phyloP scores from a whole-genome alignment of 2,113 vertebrate genomes.

The Rhegmatorhina hoffmannsi region DNA sequence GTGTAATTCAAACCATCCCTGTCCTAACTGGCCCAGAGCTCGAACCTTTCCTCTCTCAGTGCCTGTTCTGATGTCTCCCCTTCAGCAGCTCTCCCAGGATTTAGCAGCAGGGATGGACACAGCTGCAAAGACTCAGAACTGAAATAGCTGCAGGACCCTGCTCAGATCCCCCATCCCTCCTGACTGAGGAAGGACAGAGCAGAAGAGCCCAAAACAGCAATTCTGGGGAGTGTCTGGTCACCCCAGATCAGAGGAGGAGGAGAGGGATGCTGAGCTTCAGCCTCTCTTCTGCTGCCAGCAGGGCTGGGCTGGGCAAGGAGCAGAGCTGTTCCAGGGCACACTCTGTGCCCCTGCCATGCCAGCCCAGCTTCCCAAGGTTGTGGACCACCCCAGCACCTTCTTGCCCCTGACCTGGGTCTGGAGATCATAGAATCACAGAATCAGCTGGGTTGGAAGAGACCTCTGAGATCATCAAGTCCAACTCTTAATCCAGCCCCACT shows the following conservation, averaged over 20 bases:
- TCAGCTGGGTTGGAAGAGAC: too few species aligned
- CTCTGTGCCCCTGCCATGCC: background rate
- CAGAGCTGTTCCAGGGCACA: background rate
- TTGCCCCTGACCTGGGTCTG: background rate
- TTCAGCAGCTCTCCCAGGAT: background rate
- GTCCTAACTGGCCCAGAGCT: background rate
- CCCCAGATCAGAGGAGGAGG: background rate
- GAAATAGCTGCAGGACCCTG: accelerated
- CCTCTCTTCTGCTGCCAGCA: background rate
- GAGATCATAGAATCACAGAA: background rate
- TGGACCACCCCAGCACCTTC: background rate
- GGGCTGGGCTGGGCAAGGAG: background rate
- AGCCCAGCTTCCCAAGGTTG: background rate
- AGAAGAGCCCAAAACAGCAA: background rate
- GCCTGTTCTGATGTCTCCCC: background rate
- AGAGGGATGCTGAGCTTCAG: background rate
- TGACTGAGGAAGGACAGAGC: background rate
- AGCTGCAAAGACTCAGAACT: background rate
- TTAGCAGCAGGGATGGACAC: background rate
- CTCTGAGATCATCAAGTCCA: too few species aligned
- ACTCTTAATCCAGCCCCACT: too few species aligned
- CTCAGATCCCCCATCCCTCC: background rate
- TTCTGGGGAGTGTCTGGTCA: background rate
- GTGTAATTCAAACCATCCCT: background rate
- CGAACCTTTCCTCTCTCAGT: background rate